Percentiles rank a stretch among this genome's conserved stretches.
These are phyloP conservation scores for Oceanodroma leucorhoa DNA, from an alignment of 2,797 vertebrate species.

Conservation along the genomic window DNA sequence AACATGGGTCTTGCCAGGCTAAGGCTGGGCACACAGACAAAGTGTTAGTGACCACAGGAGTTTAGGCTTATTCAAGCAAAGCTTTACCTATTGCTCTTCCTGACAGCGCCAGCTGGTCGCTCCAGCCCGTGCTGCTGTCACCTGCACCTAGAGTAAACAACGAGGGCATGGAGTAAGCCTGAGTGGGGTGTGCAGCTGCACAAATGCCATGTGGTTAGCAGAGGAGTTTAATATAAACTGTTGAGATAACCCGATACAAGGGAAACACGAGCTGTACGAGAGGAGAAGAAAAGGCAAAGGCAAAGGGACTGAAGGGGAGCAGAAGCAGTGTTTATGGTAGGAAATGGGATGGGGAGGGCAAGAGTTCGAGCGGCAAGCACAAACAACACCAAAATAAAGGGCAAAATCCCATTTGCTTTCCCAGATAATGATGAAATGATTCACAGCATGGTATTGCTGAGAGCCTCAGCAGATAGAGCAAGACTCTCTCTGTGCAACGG, in stretches of 20 bases:
- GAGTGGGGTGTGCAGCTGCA: neutral
- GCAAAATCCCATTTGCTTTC: neutral
- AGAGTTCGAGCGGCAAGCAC: neutral
- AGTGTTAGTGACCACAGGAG: neutral
- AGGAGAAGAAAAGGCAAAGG: neutral
- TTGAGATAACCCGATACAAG: neutral
- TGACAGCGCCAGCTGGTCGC: neutral
- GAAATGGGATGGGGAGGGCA: neutral
- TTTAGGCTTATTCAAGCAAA: neutral
- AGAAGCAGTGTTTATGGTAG: neutral
- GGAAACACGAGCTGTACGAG: neutral
- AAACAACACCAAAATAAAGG: neutral
- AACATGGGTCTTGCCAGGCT: neutral
- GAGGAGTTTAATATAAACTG: neutral
- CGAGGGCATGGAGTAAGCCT: neutral
- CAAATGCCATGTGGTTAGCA: neutral
- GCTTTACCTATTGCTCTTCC: neutral
- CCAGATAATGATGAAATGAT: neutral
- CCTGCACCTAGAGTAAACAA: neutral
- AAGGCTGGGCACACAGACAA: neutral
- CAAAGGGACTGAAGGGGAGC: neutral
- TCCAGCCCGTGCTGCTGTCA: neutral
- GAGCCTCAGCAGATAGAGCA: neutral
- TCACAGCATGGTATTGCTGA: neutral
- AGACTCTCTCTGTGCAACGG: accelerated